Percentiles rank a stretch among this genome's conserved stretches.
phyloP scores from a whole-genome alignment of 2,797 vertebrate genomes.

The Pseudocheirus occidentalis region DNA sequence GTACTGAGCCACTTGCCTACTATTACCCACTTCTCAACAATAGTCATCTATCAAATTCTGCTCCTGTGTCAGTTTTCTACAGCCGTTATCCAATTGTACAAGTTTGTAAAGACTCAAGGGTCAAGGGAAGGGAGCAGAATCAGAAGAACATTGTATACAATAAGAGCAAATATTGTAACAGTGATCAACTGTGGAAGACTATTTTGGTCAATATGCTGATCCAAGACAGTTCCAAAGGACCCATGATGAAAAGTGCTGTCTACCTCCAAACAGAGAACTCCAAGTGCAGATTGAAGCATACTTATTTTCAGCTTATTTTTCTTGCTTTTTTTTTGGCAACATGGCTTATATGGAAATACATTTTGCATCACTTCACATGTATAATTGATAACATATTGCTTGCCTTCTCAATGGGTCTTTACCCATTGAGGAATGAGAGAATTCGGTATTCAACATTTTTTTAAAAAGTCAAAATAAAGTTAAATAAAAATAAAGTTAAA shows the following conservation, averaged over 20 bases:
- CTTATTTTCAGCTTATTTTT: background rate
- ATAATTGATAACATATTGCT: background rate
- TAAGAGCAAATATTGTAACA: background rate
- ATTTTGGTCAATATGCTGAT: background rate
- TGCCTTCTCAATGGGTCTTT: background rate
- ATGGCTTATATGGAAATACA: background rate
- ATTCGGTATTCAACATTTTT: background rate
- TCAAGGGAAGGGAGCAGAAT: too few relatives aligned
- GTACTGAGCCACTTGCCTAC: rapidly evolving
- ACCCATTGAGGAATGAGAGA: background rate
- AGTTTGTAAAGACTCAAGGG: background rate
- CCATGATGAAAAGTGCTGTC: background rate
- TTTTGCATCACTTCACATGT: background rate
- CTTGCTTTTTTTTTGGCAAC: background rate
- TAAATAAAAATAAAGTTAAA: background rate
- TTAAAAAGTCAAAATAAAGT: background rate
- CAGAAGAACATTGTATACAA: background rate
- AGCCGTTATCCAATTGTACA: background rate
- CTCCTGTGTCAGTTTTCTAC: background rate
- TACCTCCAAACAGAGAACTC: background rate
- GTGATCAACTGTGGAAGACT: background rate
- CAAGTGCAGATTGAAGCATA: background rate
- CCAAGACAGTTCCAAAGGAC: background rate
- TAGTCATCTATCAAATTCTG: background rate
- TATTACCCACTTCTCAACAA: too few relatives aligned